Conservation (phyloP, 2,113 vertebrate species). For the Origma solitaria region DNA sequence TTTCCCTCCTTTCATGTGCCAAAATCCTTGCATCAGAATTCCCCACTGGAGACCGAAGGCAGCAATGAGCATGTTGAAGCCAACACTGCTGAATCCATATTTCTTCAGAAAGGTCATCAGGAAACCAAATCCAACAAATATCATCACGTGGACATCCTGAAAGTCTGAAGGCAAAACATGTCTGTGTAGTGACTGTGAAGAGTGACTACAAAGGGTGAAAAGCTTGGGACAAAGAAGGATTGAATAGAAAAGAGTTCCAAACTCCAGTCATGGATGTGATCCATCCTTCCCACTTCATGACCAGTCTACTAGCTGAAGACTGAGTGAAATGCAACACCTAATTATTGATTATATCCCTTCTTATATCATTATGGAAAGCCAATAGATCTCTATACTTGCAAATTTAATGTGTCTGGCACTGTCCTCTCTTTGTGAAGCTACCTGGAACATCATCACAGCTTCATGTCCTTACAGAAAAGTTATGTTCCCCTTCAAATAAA, state of each 20-base stretch:
- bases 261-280: not conserved
- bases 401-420: not conserved
- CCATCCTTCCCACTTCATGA: not conserved
- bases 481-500: not conserved
- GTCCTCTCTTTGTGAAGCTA: not conserved
- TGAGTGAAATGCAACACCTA: not conserved
- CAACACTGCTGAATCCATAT: conserved; percentile 93
- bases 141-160: conserved; percentile 96
- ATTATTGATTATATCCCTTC: not conserved
- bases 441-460: not conserved
- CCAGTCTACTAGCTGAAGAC: not conserved
- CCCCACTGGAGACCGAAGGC: conserved; percentile 95
- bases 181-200: not conserved
- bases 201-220: not conserved
- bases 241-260: not conserved
- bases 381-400: not conserved
- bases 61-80: conserved; percentile 88
- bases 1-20: conserved; percentile 60
- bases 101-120: conserved; percentile 96
- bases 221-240: not conserved
- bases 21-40: conserved; percentile 81
- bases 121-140: conserved; percentile 96
- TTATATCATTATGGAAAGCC: not conserved
- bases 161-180: conserved; percentile 76
- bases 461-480: not conserved